Conservation (phyloP, 2,797 vertebrate species). For the Merluccius polli region DNA sequence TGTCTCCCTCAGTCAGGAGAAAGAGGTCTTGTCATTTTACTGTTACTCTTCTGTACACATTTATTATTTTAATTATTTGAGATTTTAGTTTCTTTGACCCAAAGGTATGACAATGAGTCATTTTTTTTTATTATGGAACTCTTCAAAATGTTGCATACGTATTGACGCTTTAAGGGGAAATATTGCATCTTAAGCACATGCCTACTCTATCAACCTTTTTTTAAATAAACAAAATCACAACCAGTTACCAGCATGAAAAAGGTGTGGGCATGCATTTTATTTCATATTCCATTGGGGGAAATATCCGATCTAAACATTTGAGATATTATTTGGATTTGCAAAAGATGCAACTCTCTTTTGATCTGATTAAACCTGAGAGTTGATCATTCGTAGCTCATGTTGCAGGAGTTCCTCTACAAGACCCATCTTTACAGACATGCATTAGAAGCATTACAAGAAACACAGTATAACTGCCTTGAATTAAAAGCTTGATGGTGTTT, state of each 20-base stretch:
- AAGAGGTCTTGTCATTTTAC: background rate
- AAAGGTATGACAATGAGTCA: background rate
- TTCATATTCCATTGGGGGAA: background rate
- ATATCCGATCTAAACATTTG: background rate
- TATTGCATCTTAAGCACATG: background rate
- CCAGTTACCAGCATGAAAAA: constrained; percentile 14
- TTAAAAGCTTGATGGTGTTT: background rate
- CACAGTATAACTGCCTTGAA: background rate
- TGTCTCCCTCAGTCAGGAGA: background rate
- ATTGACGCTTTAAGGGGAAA: background rate
- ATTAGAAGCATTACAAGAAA: background rate
- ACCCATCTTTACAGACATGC: background rate
- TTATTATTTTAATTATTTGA: background rate
- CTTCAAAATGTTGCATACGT: constrained; percentile 1
- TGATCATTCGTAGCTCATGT: background rate
- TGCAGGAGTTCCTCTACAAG: background rate
- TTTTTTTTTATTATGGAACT: constrained; percentile 18
- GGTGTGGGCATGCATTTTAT: constrained; percentile 4
- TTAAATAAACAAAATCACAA: constrained; percentile 2
- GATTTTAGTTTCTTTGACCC: background rate
- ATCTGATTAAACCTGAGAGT: background rate
- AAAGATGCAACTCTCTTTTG: background rate
- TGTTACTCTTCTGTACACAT: background rate
- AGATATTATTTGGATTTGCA: background rate
- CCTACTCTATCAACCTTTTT: background rate